Evolutionary conservation across 2,888 invertebrate genomes (phyloP), one percentile per base, ranked within the genome.

Genomic region (Lasioglossum pauxillum): DNA sequence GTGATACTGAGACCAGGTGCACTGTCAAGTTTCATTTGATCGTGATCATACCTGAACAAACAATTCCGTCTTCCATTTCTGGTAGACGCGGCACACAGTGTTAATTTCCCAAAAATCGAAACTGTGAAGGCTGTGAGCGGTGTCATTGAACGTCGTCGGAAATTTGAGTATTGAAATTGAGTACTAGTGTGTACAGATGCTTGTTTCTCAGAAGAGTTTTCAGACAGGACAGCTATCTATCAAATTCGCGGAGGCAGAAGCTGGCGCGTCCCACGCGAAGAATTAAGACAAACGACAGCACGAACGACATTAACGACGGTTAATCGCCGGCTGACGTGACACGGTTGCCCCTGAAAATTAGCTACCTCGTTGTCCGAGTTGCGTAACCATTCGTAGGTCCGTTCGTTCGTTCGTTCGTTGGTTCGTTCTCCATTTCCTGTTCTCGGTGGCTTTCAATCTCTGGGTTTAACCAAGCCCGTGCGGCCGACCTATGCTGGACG

Each of bases 381-480:
- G 60, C 76, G 64, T 76, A 57, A 75, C 60, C 72, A 0, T 35
- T 35, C 35, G 67, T 8, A 35, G 16, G 35, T 19, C 7, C 35
- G 72, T 80, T 73, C 75, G 31, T 27, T 5, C 27, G 27, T 60
- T 27, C 14, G 60, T 60, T 57, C n/a, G 60, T 14, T 14, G 16
- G 27, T 16, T 27, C 31, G 72, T 81, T 73, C 78, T 76, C 75
- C 78, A 14, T 80, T 83, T 75, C 60, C 57, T 44, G 38, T 64
- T 64, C 31, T n/a, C 35, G 41, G 12, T 73, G 44, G 81, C 73
- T 77, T 86, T 79, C 83, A 83, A 86, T 86, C 83, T 49, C 57
- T 72, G 83, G 81, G 73, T 87, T 81, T 78, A 87, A 83, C 85
- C 76, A 53, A 35, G 35, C 67, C 44, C 14, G 78, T 53, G 23